phyloP scores from a whole-genome alignment of 2,797 vertebrate genomes.

The Vireo griseus region DNA sequence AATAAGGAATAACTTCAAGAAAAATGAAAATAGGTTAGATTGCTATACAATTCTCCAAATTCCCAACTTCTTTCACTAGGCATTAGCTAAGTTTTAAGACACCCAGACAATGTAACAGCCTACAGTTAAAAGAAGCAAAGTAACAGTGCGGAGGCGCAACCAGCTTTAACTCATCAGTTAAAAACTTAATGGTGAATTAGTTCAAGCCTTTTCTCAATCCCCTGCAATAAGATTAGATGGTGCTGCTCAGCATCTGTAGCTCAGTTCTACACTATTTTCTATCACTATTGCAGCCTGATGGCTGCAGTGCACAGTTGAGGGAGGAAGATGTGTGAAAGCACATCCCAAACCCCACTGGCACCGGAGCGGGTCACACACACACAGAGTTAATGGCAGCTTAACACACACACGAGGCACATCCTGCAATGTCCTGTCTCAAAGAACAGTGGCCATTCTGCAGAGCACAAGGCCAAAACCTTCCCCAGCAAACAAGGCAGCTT shows the following conservation, averaged over 20 bases:
- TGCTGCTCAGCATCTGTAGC: not conserved
- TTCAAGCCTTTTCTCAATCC: not conserved
- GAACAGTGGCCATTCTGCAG: not conserved
- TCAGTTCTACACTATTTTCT: not conserved
- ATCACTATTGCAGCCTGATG: not conserved
- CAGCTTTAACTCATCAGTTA: not conserved
- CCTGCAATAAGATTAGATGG: not conserved
- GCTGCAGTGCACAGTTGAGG: not conserved
- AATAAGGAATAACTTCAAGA: conserved; percentile 98
- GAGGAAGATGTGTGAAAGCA: not conserved
- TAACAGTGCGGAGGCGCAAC: not conserved
- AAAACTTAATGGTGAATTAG: not conserved
- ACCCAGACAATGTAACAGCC: conserved; percentile 32
- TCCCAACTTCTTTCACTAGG: not conserved
- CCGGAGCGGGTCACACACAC: not conserved
- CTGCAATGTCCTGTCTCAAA: not conserved
- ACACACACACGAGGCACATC: not conserved
- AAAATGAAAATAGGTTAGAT: conserved; percentile 68
- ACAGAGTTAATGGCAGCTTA: not conserved
- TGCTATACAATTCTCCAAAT: not conserved
- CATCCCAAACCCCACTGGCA: not conserved
- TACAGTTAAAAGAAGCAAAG: conserved; percentile 54
- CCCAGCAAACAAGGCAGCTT: not conserved
- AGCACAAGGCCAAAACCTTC: not conserved
- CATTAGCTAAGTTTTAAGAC: not conserved